Percentiles rank a stretch among this genome's conserved stretches.
Conservation (phyloP, 2,888 invertebrate species). For the Drosophila crucigera region DNA sequence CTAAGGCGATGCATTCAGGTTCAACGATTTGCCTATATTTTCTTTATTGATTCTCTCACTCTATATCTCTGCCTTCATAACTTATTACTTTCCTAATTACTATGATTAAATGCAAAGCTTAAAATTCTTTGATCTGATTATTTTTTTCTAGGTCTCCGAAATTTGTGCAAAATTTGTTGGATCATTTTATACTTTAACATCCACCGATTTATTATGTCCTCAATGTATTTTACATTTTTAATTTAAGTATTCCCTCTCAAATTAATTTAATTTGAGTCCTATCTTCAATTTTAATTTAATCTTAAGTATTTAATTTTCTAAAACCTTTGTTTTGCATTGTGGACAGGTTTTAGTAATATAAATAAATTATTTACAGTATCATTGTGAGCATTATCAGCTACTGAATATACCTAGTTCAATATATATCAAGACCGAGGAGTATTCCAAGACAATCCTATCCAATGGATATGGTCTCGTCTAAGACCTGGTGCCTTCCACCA, state of each 20-base stretch:
- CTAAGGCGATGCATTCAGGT: no score
- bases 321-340: neutral
- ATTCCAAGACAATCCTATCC: no score
- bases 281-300: neutral
- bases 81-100: neutral
- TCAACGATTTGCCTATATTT: rapidly evolving
- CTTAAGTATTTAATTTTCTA: neutral
- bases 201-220: neutral
- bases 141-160: neutral
- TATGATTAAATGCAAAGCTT: rapidly evolving
- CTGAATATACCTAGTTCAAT: neutral
- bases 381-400: neutral
- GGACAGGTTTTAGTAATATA: neutral
- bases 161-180: neutral
- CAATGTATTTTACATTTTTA: neutral
- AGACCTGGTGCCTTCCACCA: neutral
- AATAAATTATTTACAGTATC: neutral
- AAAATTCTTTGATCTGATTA: neutral
- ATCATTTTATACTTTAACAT: neutral
- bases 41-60: neutral
- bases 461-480: neutral
- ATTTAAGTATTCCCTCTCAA: neutral
- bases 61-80: neutral
- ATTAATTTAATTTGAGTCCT: neutral
- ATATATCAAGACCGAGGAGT: neutral